These are phyloP conservation scores for Tinea pellionella DNA, from an alignment of 2,888 invertebrate genomes.

Conservation along the genomic window DNA sequence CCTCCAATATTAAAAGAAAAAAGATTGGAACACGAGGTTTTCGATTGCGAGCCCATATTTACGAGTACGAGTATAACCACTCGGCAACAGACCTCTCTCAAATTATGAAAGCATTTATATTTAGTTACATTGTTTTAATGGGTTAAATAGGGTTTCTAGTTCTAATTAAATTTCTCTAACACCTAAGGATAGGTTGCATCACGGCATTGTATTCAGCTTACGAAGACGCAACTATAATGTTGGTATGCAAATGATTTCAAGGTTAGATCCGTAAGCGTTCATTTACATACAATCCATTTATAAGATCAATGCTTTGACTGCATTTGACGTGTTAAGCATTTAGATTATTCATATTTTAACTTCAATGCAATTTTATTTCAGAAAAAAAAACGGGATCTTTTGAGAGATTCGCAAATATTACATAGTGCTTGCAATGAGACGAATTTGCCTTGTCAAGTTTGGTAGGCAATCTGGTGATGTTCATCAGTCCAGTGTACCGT, in stretches of 20 bases:
- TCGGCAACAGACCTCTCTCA: too few species aligned
- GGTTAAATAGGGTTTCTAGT: background rate
- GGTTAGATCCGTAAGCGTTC: slow-evolving; percentile 23
- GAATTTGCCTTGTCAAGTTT: too few species aligned
- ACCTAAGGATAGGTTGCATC: background rate
- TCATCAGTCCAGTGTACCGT: too few species aligned
- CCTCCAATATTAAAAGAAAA: too few species aligned
- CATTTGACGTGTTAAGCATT: background rate
- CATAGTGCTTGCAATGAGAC: too few species aligned
- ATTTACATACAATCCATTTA: slow-evolving; percentile 54
- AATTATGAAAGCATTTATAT: background rate
- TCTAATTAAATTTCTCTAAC: slow-evolving; percentile 2
- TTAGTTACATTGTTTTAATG: background rate
- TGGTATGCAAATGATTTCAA: slow-evolving; percentile 41
- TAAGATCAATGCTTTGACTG: slow-evolving; percentile 4
- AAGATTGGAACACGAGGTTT: too few species aligned
- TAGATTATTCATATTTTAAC: background rate
- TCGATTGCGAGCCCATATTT: too few species aligned
- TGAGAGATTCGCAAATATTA: too few species aligned
- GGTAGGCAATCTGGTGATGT: too few species aligned
- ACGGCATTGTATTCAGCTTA: background rate
- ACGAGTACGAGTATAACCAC: too few species aligned
- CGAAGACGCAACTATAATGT: slow-evolving; percentile 17
- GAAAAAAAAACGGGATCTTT: too few species aligned
- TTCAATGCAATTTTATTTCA: background rate